Evolutionary conservation across 2,113 vertebrate genomes (phyloP), one percentile per base, ranked within the genome.

Genomic region (Murina feae): DNA sequence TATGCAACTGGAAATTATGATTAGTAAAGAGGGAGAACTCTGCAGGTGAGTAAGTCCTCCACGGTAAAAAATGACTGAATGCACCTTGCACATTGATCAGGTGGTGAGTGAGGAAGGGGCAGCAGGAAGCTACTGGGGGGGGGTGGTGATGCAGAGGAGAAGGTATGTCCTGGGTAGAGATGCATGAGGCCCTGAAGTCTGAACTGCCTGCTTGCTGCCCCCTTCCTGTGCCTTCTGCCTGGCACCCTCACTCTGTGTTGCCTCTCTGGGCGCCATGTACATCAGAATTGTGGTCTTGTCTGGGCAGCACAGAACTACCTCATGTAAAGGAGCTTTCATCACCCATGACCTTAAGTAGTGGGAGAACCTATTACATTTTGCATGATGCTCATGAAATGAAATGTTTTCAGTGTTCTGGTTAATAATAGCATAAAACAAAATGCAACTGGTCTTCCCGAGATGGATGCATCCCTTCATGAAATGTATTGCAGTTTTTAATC

Each of bases 141-240:
- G 6, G 11, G 25, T 72, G 16, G 51, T 53, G 11, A 20, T 11
- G 53, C 53, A 55, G n/a, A 37, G 44, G 17, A 37, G 42, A 12
- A 37, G 12, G 11, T 0, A 1, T 3, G 23, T 14, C 30, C 23
- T 2, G 20, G 21, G 4, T 1, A 16, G 6, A 12, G 71, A 4
- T 0, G 6, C 49, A 11, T 8, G 25, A 25, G 2, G 13, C 4
- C 0, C 17, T 6, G 1, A 1, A 9, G 5, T 4, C 6, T 14
- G 35, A 13, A 23, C 12, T 3, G 16, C 30, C 28, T 6, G 16
- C 35, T 23, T 21, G n/a, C 30, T 16, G 37, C 5, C 11, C 0
- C 53, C 37, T 51, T 28, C 68, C 20, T 0, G 47, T 1, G 12
- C 47, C 65, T 20, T 18, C 13, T 0, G 1, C 5, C 53, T 1